phyloP scores from a whole-genome alignment of 2,797 vertebrate genomes.

The Amblyopsis hoosieri region DNA sequence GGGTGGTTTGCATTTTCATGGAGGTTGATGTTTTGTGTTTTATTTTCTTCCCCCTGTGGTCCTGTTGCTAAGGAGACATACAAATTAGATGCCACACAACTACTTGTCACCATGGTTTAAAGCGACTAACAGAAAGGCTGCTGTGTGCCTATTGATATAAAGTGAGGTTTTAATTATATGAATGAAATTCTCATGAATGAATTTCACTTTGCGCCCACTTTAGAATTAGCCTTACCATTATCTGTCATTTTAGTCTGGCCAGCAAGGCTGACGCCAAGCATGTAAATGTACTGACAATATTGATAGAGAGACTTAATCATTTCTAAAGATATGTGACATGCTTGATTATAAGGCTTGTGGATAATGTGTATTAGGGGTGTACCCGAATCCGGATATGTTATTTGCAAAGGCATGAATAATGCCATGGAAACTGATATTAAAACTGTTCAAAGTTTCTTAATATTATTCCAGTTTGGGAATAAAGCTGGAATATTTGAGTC shows the following conservation, averaged over 20 bases:
- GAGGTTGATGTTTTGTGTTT: conserved; percentile 18
- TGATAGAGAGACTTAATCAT: conserved; percentile 31
- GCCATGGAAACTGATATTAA: too few relatives aligned
- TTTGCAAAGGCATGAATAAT: too few relatives aligned
- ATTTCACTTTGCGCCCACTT: conserved; percentile 31
- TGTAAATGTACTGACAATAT: conserved; percentile 28
- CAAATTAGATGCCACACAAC: neutral
- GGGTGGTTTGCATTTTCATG: conserved; percentile 7
- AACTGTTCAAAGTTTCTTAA: too few relatives aligned
- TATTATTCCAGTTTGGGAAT: too few relatives aligned
- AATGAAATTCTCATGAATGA: conserved; percentile 36
- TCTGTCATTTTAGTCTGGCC: conserved; percentile 19
- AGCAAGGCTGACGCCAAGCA: conserved; percentile 34
- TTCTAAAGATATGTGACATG: conserved; percentile 15
- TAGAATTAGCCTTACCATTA: conserved; percentile 9
- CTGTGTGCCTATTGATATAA: conserved; percentile 20
- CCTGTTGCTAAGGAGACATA: conserved; percentile 3
- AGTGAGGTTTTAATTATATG: conserved; percentile 13
- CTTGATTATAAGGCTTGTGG: conserved; percentile 19
- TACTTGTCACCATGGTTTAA: neutral
- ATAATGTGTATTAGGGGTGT: neutral
- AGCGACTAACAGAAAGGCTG: conserved; percentile 12
- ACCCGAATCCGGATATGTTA: too few relatives aligned
- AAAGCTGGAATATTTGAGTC: too few relatives aligned
- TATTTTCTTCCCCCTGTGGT: neutral